Conservation (phyloP, 2,797 vertebrate species). For the Chromis chromis region DNA sequence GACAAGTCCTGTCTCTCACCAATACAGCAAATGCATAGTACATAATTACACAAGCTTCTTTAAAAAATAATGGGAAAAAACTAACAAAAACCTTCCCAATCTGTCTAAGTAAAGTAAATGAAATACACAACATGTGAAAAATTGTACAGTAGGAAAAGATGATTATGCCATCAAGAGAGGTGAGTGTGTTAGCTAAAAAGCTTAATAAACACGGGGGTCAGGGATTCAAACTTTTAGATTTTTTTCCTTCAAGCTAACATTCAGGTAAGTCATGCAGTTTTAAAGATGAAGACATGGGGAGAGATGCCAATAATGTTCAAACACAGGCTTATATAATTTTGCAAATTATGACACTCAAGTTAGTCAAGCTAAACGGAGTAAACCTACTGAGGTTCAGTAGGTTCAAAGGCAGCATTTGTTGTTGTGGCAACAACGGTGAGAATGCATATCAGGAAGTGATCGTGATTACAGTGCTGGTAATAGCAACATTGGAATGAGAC, state of each 20-base stretch:
- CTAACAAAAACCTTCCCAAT: slow-evolving; percentile 40
- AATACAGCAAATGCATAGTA: slow-evolving; percentile 67
- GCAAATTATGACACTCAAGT: slow-evolving; percentile 19
- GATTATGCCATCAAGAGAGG: slow-evolving; percentile 50
- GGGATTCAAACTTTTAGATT: not conserved
- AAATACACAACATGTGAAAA: slow-evolving; percentile 59
- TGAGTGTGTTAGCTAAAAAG: slow-evolving; percentile 38
- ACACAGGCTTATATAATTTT: slow-evolving; percentile 22
- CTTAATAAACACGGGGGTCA: slow-evolving; percentile 24
- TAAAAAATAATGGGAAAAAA: slow-evolving; percentile 43
- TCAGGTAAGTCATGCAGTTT: slow-evolving; percentile 51
- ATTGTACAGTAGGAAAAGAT: slow-evolving; percentile 54
- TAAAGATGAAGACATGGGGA: slow-evolving; percentile 24
- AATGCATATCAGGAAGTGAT: slow-evolving; percentile 59
- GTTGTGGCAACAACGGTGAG: slow-evolving; percentile 36
- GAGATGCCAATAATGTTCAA: slow-evolving; percentile 31
- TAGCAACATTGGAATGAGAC: slow-evolving; percentile 32
- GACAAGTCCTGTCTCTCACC: slow-evolving; percentile 54
- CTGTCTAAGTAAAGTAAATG: slow-evolving; percentile 58
- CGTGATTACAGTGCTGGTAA: slow-evolving; percentile 57
- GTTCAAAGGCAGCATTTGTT: slow-evolving; percentile 33
- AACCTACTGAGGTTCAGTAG: slow-evolving; percentile 29
- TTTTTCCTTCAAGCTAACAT: slow-evolving; percentile 51
- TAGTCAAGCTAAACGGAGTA: slow-evolving; percentile 23
- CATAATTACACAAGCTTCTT: slow-evolving; percentile 63